Conservation (phyloP, 2,888 invertebrate genomes). For the Sturmia bella region DNA sequence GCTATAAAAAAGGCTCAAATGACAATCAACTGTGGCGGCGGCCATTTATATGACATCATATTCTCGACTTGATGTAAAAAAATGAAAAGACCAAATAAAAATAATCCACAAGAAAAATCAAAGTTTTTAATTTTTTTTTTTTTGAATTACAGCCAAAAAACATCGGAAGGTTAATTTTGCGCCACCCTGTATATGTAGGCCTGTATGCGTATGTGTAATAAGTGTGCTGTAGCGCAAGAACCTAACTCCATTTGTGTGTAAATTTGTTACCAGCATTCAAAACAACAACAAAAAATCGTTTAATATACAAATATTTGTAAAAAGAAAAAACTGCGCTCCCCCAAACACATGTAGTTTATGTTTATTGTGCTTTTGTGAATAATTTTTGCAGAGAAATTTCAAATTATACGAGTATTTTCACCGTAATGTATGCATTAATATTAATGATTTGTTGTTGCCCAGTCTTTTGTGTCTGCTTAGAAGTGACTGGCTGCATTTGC, state of each 20-base stretch:
- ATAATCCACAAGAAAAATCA: too few relatives aligned
- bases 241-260: constrained; percentile 21
- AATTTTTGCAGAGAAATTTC: constrained; percentile 49
- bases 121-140: too few relatives aligned
- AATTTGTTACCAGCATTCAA: constrained; percentile 10
- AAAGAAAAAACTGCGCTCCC: neutral
- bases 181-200: too few relatives aligned
- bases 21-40: too few relatives aligned
- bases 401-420: constrained; percentile 47
- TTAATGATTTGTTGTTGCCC: constrained; percentile 67
- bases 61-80: too few relatives aligned
- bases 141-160: too few relatives aligned
- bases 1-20: too few relatives aligned
- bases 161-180: too few relatives aligned
- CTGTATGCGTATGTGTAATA: neutral
- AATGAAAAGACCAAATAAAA: too few relatives aligned
- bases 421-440: constrained; percentile 62
- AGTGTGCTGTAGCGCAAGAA: neutral
- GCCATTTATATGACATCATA: too few relatives aligned
- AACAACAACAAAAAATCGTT: neutral
- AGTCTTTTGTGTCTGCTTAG: constrained; percentile 51
- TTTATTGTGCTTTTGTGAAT: constrained; percentile 60
- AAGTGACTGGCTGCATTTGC: constrained; percentile 17
- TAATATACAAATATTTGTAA: neutral
- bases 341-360: constrained; percentile 15